Evolutionary conservation across 2,888 invertebrate genomes (phyloP), one percentile per base, ranked within the genome.

Genomic region (Scelioninae gen. 1): DNA sequence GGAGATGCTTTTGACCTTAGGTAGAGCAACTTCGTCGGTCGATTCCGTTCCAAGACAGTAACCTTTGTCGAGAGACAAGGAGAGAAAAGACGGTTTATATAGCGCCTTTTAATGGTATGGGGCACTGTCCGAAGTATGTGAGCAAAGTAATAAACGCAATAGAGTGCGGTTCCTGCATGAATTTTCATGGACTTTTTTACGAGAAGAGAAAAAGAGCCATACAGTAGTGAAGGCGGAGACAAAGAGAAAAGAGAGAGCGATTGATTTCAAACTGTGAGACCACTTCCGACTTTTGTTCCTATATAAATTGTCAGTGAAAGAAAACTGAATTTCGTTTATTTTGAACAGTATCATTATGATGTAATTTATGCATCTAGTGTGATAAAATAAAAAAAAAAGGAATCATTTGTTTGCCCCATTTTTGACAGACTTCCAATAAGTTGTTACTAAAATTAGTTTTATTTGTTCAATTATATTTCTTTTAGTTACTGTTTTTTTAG

Each of bases 141-240:
- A 23, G 23, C 23, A 23, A 34, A 81, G 76, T 72, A 76, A 82
- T 82, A 71, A 81, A 81, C 62, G 82, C 76, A 65, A 76, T 60
- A 56, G 63, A 81, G 49, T 55, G 66, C 53, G 68, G 60, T 80
- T 63, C 65, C 58, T 72, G 75, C 72, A 82, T 82, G 76, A 76
- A 76, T 82, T 82, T 82, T 82, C 76, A 82, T 82, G 66, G 74
- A 31, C 69, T 63, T 72, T 72, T 31, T 29, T n/a, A 34, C 34
- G 15, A 13, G 6, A 16, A 49, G 5, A 45, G 34, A 23, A 23
- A 23, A 23, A 23, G 23, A 23, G 23, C 23, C 4, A 23, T 23
- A 23, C 4, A 23, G 4, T 2, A 23, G 23, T 2, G 23, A 4
- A 23, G 23, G 4, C 4, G 4, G 23, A 23, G 23, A 23, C 23